Evolutionary conservation across 2,888 invertebrate species (phyloP).

Genomic region (Ophraella communa): DNA sequence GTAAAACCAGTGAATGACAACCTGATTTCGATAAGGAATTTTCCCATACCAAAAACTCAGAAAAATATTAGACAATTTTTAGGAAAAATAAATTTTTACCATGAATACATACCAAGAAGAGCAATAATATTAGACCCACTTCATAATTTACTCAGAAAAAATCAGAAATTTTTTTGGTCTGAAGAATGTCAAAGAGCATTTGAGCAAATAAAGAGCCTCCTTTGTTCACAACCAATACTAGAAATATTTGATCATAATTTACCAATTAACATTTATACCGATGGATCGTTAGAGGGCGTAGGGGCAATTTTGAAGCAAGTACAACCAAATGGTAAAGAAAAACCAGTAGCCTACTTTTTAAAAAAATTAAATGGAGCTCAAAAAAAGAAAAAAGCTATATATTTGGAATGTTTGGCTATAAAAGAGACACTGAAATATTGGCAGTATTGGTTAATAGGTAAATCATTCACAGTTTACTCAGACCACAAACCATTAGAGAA

Average conservation of each 20-base stretch:
- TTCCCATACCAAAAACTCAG: neutral
- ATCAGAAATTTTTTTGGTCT: neutral
- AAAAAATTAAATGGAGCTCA: slow-evolving; percentile 8
- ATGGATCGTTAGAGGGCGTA: slow-evolving; percentile 7
- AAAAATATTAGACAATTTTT: slow-evolving; percentile 3
- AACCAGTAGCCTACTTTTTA: slow-evolving; percentile 14
- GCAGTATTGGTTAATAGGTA: neutral
- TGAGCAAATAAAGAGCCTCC: neutral
- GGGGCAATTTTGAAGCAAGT: slow-evolving; percentile 8
- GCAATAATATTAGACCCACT: neutral
- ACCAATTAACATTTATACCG: neutral
- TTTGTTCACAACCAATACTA: neutral
- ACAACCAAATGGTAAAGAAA: slow-evolving; percentile 4
- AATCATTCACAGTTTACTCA: slow-evolving; percentile 4
- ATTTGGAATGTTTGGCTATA: slow-evolving; percentile 15
- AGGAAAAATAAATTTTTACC: neutral
- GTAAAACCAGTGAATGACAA: neutral
- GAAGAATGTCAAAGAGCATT: neutral
- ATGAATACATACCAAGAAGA: neutral
- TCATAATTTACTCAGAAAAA: neutral
- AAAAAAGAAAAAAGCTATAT: slow-evolving; percentile 14
- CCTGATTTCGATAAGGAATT: neutral
- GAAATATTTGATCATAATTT: neutral
- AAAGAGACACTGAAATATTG: slow-evolving; percentile 15
- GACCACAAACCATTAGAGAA: slow-evolving; percentile 28